These are phyloP conservation scores for Ectropis crepuscularia DNA, from an alignment of 2,888 invertebrate species.

Conservation along the genomic window DNA sequence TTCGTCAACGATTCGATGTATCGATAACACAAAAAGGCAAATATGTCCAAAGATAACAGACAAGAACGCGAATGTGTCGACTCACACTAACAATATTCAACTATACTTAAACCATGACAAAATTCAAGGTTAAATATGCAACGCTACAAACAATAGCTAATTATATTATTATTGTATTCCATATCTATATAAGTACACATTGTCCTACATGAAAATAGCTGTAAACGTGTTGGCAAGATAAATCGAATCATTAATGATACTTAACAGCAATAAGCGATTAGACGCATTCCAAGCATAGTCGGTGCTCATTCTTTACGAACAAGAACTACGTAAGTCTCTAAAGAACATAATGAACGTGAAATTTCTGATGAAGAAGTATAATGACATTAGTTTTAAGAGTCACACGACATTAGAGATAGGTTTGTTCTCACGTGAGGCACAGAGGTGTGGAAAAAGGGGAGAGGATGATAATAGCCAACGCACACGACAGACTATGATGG, in stretches of 20 bases:
- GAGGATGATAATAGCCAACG: slow-evolving; percentile 28
- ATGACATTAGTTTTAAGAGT: slow-evolving; percentile 60
- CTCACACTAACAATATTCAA: neutral
- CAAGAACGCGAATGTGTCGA: neutral
- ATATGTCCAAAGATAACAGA: too few species aligned
- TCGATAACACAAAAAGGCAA: too few species aligned
- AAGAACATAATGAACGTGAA: slow-evolving; percentile 65
- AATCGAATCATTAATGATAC: slow-evolving; percentile 51
- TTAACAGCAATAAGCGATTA: slow-evolving; percentile 51
- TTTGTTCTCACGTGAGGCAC: slow-evolving; percentile 55
- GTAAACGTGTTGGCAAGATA: slow-evolving; percentile 49
- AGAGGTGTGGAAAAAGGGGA: slow-evolving; percentile 58
- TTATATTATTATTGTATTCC: slow-evolving; percentile 47
- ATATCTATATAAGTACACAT: slow-evolving; percentile 36
- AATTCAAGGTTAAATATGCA: neutral
- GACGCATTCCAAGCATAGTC: slow-evolving; percentile 60
- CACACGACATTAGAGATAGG: slow-evolving; percentile 47
- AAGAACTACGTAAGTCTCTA: slow-evolving; percentile 56
- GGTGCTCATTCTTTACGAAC: slow-evolving; percentile 57
- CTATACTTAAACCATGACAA: too few species aligned
- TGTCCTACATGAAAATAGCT: slow-evolving; percentile 35
- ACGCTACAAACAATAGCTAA: neutral
- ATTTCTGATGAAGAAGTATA: slow-evolving; percentile 61
- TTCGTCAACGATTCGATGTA: too few species aligned
- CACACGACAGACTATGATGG: neutral